Base-by-base conservation (phyloP, 2,797 vertebrate genomes). In the Thaleichthys pacificus region DNA sequence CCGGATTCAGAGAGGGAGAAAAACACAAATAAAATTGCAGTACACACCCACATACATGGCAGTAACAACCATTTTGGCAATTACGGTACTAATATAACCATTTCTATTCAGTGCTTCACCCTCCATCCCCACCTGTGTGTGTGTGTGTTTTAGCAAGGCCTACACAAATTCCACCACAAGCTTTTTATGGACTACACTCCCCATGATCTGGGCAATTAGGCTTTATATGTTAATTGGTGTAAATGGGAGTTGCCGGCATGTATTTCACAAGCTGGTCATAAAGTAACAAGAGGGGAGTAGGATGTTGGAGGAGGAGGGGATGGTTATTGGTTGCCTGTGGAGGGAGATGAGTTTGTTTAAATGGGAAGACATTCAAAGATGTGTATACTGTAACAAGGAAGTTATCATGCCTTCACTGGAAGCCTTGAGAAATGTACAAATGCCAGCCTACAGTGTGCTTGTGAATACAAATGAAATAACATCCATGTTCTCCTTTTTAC, bases 161-260 rank as follows among this genome's bases (percentile, higher is more conserved):
- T 14, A 78, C 77, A 73, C 80, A 83, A 86, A 80, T 89, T 80
- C 70, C 78, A 83, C 89, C 79, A 61, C 87, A 87, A 83, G 87
- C 88, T 84, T 86, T 47, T 89, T 87, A 88, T 57, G 73, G 89
- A 84, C 87, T 91, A 86, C 86, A 84, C 92, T 89, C 60, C 69
- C 91, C 89, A 70, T 88, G 89, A 89, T 89, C 86, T 84, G 87
- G 77, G 74, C 91, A 92, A 91, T 93, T 91, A 91, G 88, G 80
- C 89, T 88, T 93, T 93, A 88, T 81, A 82, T 89, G 90, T 92
- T 93, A 93, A 93, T 85, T 93, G 92, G 85, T 91, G 78, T 89
- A 91, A 92, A 91, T 84, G 66, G 60, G 61, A 62, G 58, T 62
- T 58, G 49, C 70, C 61, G 65, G 72, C 26, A 62, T 57, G 72